phyloP scores from a whole-genome alignment of 2,797 vertebrate genomes.

The Eremophila alpestris region DNA sequence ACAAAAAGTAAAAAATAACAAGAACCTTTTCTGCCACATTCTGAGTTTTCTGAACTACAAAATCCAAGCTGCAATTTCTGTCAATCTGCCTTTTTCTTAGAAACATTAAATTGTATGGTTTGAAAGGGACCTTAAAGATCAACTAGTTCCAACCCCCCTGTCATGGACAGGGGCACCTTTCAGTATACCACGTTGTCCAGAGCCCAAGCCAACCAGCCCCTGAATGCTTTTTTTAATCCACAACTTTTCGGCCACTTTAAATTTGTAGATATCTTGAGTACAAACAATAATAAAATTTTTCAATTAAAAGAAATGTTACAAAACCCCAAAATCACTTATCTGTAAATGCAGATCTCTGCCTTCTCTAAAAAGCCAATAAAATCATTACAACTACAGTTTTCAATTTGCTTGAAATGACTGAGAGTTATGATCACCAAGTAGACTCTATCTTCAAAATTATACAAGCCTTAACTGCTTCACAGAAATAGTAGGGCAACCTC shows the following conservation, averaged over 20 bases:
- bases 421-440: not conserved
- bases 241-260: not conserved
- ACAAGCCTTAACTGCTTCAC: not conserved
- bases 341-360: not conserved
- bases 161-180: not conserved
- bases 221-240: not conserved
- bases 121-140: not conserved
- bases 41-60: not conserved
- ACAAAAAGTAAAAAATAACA: not conserved
- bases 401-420: not conserved
- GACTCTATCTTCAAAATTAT: not conserved
- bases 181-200: not conserved
- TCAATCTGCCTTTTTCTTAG: not conserved
- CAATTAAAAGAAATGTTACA: not conserved
- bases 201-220: not conserved
- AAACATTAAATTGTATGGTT: not conserved
- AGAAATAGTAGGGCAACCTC: not conserved
- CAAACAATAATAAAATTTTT: not conserved
- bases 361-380: not conserved
- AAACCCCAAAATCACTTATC: not conserved
- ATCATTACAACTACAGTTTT: not conserved
- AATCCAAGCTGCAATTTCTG: not conserved
- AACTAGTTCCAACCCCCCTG: accelerated
- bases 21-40: not conserved
- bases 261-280: not conserved